phyloP scores from a whole-genome alignment of 2,113 vertebrate genomes.

The Synodontis membranacea region DNA sequence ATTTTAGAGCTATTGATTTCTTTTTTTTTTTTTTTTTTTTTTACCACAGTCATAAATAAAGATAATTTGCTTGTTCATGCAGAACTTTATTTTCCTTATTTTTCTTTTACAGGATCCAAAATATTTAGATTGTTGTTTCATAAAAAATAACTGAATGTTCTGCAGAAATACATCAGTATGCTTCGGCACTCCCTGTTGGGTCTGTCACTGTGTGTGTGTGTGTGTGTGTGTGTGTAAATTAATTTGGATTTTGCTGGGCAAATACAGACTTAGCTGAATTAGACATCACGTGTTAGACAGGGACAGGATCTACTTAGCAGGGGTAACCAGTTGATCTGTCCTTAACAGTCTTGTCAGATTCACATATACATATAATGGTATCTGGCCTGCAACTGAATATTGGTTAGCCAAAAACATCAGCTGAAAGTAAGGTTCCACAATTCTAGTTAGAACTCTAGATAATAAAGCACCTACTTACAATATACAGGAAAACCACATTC shows the following conservation, averaged over 20 bases:
- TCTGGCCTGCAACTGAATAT: neutral
- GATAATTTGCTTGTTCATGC: neutral
- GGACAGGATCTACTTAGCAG: neutral
- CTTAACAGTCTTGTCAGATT: conserved; percentile 17
- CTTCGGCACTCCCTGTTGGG: neutral
- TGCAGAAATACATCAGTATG: neutral
- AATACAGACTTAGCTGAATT: neutral
- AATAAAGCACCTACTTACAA: neutral
- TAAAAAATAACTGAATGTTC: neutral
- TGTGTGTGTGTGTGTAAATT: neutral
- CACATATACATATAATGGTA: neutral
- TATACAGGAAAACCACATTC: neutral
- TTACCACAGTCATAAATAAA: neutral
- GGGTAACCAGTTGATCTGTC: neutral
- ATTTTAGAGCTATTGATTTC: neutral
- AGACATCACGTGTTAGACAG: neutral
- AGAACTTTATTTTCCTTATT: neutral
- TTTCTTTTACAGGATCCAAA: neutral
- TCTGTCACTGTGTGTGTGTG: neutral
- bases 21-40: neutral
- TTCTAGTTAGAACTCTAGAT: neutral
- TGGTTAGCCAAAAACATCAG: neutral
- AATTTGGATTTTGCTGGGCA: neutral
- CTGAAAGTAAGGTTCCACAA: neutral
- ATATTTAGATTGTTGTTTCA: neutral